These are phyloP conservation scores for Oncorhynchus mykiss DNA, from an alignment of 2,113 vertebrate species.

Conservation along the genomic window DNA sequence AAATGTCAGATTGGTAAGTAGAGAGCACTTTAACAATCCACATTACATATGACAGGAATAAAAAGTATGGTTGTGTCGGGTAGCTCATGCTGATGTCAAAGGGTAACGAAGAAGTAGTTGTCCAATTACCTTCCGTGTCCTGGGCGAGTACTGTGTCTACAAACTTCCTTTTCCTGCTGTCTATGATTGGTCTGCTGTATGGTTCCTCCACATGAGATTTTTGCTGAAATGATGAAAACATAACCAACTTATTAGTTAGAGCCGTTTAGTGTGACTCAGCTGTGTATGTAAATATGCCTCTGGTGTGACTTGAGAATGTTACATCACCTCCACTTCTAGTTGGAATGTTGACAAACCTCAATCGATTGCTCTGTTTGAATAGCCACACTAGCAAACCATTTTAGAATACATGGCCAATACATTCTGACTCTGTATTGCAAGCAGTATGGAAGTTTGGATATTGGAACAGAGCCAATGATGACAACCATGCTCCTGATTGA, in stretches of 20 bases:
- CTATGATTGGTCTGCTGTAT: constrained; percentile 73
- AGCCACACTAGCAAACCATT: too few relatives aligned
- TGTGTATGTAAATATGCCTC: not conserved
- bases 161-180: constrained; percentile 92
- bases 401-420: not conserved
- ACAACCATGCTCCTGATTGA: too few relatives aligned
- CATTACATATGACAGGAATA: too few relatives aligned
- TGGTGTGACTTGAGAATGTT: not conserved
- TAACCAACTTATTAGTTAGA: not conserved
- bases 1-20: too few relatives aligned
- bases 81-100: not conserved
- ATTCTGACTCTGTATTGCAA: not conserved
- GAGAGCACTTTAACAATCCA: too few relatives aligned
- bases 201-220: constrained; percentile 79
- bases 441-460: too few relatives aligned
- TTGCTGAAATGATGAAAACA: constrained; percentile 50
- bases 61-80: too few relatives aligned
- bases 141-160: constrained; percentile 92
- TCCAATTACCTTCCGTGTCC: constrained; percentile 89
- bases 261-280: not conserved
- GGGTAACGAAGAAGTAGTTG: not conserved
- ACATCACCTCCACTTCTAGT: not conserved
- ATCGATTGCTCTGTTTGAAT: not conserved
- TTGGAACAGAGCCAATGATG: too few relatives aligned
- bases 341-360: not conserved